Evolutionary conservation across 92 coral and sea anemone species (phyloP).

Genomic region (Ricordea florida): DNA sequence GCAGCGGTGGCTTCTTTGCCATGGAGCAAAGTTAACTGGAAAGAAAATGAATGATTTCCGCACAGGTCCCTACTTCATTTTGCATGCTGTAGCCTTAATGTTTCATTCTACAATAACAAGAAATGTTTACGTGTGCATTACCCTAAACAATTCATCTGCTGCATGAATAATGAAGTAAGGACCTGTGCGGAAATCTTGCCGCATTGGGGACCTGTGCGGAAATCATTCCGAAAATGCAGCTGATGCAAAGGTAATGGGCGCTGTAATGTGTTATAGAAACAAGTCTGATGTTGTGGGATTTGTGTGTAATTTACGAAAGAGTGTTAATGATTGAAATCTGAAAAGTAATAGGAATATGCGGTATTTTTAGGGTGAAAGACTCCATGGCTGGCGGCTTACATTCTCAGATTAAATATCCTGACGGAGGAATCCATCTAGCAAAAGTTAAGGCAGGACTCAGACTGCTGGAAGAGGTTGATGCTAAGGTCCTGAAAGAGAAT

Average conservation of each 20-base stretch:
- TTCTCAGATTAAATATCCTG: slow-evolving; percentile 44
- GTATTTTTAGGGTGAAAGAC: slow-evolving; percentile 34
- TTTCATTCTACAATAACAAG: no score
- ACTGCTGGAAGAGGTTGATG: background rate
- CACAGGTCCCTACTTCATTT: no score
- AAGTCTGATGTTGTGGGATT: background rate
- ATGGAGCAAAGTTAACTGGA: slow-evolving; percentile 38
- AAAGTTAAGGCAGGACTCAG: slow-evolving; percentile 16
- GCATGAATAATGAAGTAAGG: no score
- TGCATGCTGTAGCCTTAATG: no score
- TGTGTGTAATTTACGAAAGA: background rate
- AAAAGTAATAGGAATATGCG: background rate
- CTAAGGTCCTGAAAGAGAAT: slow-evolving; percentile 1
- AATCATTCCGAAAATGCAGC: no score
- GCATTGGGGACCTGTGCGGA: no score
- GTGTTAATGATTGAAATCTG: background rate
- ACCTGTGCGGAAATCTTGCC: no score
- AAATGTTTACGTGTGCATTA: no score
- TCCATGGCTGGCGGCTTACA: slow-evolving; percentile 36
- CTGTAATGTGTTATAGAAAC: background rate
- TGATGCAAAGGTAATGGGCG: slow-evolving; percentile 23
- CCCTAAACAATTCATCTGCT: no score
- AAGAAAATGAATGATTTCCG: no score
- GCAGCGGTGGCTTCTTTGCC: slow-evolving; percentile 47
- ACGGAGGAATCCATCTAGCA: slow-evolving; percentile 50